phyloP scores from a whole-genome alignment of 2,113 vertebrate species.

The Dromaius novaehollandiae region DNA sequence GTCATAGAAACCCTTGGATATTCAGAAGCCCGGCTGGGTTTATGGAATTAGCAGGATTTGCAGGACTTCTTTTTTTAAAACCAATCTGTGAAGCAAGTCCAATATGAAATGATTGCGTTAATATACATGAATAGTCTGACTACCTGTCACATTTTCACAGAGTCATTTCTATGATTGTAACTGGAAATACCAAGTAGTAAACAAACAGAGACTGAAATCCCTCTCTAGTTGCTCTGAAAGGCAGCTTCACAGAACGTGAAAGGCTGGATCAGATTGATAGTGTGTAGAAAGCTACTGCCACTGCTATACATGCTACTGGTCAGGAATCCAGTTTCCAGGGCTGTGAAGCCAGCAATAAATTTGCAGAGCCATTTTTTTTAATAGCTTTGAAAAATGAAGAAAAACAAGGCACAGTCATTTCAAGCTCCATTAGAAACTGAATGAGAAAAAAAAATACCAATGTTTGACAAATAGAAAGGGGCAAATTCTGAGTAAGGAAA shows the following conservation, averaged over 20 bases:
- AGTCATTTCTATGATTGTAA: not conserved
- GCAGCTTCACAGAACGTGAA: not conserved
- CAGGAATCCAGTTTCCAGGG: not conserved
- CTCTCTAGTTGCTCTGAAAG: not conserved
- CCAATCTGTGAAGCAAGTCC: not conserved
- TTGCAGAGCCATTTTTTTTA: slow-evolving; percentile 23
- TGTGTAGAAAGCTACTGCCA: not conserved
- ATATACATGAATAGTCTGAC: not conserved
- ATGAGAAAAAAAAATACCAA: slow-evolving; percentile 48
- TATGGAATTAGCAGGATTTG: not conserved
- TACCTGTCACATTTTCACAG: not conserved
- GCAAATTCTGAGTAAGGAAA: not conserved
- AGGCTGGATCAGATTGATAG: not conserved
- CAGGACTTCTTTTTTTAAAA: not conserved
- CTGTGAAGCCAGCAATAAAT: slow-evolving; percentile 26
- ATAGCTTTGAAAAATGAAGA: slow-evolving; percentile 29
- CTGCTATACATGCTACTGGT: not conserved
- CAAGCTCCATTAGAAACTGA: slow-evolving; percentile 40
- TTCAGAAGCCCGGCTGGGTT: not conserved
- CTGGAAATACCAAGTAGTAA: slow-evolving; percentile 21
- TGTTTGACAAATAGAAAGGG: slow-evolving; percentile 31
- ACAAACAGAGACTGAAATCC: not conserved
- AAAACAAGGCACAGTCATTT: slow-evolving; percentile 23
- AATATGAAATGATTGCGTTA: not conserved
- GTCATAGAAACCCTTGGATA: slow-evolving; percentile 8